These are phyloP conservation scores for Tiliacea citrago DNA, from an alignment of 2,888 invertebrate species.

Conservation along the genomic window DNA sequence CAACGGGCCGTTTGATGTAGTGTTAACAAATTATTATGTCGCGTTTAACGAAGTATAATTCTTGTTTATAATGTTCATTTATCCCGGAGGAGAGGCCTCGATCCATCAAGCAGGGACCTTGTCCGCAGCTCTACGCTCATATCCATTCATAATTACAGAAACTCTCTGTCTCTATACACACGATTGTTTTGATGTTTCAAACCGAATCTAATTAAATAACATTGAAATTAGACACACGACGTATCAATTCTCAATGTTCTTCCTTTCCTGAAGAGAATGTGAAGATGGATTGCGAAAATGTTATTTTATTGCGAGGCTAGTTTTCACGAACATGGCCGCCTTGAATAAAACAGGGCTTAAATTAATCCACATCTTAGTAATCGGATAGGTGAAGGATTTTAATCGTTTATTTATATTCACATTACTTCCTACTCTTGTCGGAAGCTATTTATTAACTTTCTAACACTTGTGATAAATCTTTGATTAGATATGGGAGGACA, in stretches of 20 bases:
- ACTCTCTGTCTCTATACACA: constrained; percentile 28
- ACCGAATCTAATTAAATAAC: constrained; percentile 43
- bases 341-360: constrained; percentile 47
- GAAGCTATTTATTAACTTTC: constrained; percentile 36
- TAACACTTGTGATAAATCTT: constrained; percentile 4
- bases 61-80: constrained; percentile 60
- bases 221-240: constrained; percentile 49
- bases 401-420: constrained; percentile 36
- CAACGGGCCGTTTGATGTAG: constrained; percentile 61
- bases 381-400: constrained; percentile 34
- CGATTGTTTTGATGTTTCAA: constrained; percentile 52
- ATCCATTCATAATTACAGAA: constrained; percentile 65
- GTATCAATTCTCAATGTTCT: constrained; percentile 52
- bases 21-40: constrained; percentile 62
- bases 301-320: constrained; percentile 41
- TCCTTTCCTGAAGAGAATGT: constrained; percentile 33
- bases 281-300: constrained; percentile 41
- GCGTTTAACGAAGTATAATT: constrained; percentile 56
- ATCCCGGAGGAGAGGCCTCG: constrained; percentile 57
- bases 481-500: constrained; percentile 30
- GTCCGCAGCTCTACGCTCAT: constrained; percentile 54
- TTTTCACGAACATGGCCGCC: constrained; percentile 45
- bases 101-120: constrained; percentile 63
- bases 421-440: constrained; percentile 35
- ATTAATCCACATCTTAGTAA: constrained; percentile 53